phyloP scores from a whole-genome alignment of 2,113 vertebrate species.

The Carassius auratus region DNA sequence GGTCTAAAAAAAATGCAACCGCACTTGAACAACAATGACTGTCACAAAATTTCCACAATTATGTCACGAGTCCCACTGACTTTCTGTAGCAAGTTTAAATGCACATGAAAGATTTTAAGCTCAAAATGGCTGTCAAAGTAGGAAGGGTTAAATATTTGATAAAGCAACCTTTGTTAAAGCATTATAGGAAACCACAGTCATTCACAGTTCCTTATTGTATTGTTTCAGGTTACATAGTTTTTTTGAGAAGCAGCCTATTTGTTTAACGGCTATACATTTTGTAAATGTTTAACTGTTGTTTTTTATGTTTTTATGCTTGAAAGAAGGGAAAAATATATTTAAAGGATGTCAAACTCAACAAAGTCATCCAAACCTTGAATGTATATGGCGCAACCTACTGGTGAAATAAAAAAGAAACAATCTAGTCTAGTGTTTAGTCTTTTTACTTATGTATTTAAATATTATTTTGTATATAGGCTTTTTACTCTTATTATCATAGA shows the following conservation, averaged over 20 bases:
- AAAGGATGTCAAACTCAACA: too few relatives aligned
- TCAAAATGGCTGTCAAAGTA: background rate
- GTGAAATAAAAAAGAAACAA: background rate
- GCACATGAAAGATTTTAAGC: too few relatives aligned
- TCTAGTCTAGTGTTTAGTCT: background rate
- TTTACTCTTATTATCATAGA: background rate
- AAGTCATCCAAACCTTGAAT: slow-evolving; percentile 8
- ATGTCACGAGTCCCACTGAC: background rate
- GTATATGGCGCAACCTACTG: background rate
- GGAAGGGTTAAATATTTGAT: background rate
- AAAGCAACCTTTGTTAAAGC: background rate
- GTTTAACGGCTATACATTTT: background rate
- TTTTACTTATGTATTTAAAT: too few relatives aligned
- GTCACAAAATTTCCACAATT: background rate
- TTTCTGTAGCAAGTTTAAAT: background rate
- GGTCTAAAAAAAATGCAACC: background rate
- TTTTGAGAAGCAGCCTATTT: background rate
- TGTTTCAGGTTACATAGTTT: background rate
- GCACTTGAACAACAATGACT: background rate
- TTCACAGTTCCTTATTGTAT: background rate
- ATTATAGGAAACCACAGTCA: background rate
- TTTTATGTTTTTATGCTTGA: too few relatives aligned
- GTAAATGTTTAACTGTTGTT: background rate
- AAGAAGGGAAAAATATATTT: too few relatives aligned
- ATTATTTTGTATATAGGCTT: background rate